Evolutionary conservation across 2,888 invertebrate species (phyloP).

Genomic region (Protonemura montana): DNA sequence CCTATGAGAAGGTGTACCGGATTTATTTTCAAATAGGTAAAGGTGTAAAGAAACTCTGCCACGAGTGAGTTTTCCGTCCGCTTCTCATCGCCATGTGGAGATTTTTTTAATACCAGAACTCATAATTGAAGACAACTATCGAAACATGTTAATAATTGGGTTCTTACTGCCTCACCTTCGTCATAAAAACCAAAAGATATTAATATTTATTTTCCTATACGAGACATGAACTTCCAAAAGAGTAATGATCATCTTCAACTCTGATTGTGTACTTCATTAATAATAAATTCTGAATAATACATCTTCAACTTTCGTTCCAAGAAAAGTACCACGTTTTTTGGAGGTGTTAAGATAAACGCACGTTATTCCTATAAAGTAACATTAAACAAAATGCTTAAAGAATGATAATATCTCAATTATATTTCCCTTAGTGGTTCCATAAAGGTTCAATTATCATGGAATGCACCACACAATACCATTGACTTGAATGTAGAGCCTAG

Average conservation of each 20-base stretch:
- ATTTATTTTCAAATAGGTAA: too few relatives aligned
- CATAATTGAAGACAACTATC: too few relatives aligned
- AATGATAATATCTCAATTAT: constrained; percentile 12
- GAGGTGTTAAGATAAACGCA: not conserved
- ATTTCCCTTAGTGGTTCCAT: constrained; percentile 7
- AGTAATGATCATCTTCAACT: not conserved
- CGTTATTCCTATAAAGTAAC: not conserved
- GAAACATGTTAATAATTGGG: too few relatives aligned
- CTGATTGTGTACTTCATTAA: not conserved
- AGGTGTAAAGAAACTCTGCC: too few relatives aligned
- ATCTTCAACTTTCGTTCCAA: not conserved
- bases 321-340: not conserved
- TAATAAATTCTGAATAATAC: not conserved
- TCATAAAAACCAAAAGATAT: not conserved
- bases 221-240: not conserved
- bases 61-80: too few relatives aligned
- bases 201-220: not conserved
- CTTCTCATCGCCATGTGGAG: too few relatives aligned
- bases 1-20: too few relatives aligned
- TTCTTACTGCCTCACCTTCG: too few relatives aligned
- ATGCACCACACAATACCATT: not conserved
- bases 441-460: constrained; percentile 15
- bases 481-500: not conserved
- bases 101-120: too few relatives aligned
- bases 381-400: not conserved